These are phyloP conservation scores for Drosophila oshimai DNA, from an alignment of 1,140 invertebrate species.

Conservation along the genomic window DNA sequence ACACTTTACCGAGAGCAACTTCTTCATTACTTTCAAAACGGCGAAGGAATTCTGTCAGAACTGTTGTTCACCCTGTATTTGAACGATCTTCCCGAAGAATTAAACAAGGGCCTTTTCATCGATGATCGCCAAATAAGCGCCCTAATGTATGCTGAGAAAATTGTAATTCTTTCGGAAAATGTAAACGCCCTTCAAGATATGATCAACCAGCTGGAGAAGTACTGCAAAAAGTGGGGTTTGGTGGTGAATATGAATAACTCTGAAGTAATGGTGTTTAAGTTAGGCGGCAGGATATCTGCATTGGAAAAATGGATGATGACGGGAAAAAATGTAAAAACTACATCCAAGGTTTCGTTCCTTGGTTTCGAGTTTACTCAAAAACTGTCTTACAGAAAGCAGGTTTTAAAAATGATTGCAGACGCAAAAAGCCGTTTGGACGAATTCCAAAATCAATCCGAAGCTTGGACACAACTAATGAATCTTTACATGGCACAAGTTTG, in stretches of 20 bases:
- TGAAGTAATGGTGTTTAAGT: not conserved
- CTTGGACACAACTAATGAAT: not conserved
- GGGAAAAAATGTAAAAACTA: not conserved
- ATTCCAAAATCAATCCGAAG: not conserved
- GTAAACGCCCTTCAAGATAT: not conserved
- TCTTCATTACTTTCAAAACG: not conserved
- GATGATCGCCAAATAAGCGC: not conserved
- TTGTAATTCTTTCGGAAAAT: not conserved
- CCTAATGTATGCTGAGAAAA: not conserved
- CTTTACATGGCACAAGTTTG: not conserved
- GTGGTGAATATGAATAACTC: not conserved
- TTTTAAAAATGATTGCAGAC: not conserved
- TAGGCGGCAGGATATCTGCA: not conserved
- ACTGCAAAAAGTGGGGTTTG: not conserved
- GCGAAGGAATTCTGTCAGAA: not conserved
- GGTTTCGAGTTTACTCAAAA: not conserved
- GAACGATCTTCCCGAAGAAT: constrained; percentile 1
- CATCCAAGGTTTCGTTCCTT: not conserved
- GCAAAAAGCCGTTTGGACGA: not conserved
- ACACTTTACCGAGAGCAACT: not conserved
- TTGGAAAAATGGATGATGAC: not conserved
- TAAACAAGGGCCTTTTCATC: not conserved
- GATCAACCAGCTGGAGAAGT: constrained; percentile 2
- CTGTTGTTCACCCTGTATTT: not conserved
- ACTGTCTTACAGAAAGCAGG: not conserved